phyloP scores from a whole-genome alignment of 2,113 vertebrate species.

The Sinocyclocheilus anophthalmus region DNA sequence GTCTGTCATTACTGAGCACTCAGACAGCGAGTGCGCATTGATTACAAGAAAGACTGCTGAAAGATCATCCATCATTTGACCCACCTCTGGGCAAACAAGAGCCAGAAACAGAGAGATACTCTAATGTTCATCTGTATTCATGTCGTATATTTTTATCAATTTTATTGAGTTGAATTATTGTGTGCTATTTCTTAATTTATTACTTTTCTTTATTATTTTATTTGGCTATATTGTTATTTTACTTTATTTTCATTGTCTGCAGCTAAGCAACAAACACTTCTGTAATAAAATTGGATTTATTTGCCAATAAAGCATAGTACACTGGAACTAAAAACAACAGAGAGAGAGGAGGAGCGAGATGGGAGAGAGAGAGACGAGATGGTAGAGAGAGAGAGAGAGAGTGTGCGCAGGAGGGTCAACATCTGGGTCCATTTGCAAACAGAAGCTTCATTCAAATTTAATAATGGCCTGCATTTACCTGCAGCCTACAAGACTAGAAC shows the following conservation, averaged over 20 bases:
- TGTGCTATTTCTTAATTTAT: neutral
- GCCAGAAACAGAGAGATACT: neutral
- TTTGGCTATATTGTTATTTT: neutral
- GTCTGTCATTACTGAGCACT: slow-evolving; percentile 30
- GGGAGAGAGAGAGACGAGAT: too few species aligned
- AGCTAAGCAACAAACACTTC: neutral
- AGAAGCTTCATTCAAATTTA: slow-evolving; percentile 13
- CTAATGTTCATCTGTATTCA: neutral
- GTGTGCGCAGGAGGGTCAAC: neutral
- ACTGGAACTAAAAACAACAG: neutral
- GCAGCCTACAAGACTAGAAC: neutral
- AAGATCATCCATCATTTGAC: slow-evolving; percentile 36
- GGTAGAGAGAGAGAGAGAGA: slow-evolving; percentile 4
- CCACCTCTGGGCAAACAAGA: slow-evolving; percentile 22
- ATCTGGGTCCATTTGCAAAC: neutral
- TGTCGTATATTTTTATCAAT: neutral
- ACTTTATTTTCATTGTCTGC: neutral
- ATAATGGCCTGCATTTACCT: neutral
- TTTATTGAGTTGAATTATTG: neutral
- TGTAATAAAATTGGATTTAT: neutral
- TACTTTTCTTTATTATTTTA: neutral
- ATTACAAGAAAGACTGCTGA: slow-evolving; percentile 34
- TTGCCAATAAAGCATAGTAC: neutral
- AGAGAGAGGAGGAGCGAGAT: too few species aligned
- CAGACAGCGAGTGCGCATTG: slow-evolving; percentile 17